Evolutionary conservation across 1,140 invertebrate species (phyloP).

Genomic region (Drosophila equinoxialis): DNA sequence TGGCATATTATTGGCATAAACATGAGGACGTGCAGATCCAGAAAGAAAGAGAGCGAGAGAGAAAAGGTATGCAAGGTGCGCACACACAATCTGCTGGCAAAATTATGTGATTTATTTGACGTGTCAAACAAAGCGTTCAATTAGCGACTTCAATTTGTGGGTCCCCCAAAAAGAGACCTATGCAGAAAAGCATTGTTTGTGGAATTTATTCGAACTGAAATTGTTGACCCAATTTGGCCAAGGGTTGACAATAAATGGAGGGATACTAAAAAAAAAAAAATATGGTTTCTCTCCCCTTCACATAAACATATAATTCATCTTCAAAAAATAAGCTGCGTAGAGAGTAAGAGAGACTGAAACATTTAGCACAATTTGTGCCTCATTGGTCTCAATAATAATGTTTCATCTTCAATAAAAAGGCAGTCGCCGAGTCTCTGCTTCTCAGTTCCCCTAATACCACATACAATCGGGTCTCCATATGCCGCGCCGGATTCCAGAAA

Average conservation of each 20-base stretch:
- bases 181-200: conserved; percentile 11
- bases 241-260: conserved; percentile 43
- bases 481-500: conserved; percentile 1
- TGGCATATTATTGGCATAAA: conserved; percentile 83
- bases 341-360: conserved; percentile 43
- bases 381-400: conserved; percentile 82
- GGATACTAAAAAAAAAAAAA: conserved; percentile 41
- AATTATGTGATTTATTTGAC: conserved; percentile 79
- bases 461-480: background rate
- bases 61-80: conserved; percentile 64
- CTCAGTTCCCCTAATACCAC: background rate
- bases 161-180: conserved; percentile 32
- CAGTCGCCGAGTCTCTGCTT: conserved; percentile 6
- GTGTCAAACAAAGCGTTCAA: conserved; percentile 82
- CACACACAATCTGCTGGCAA: conserved; percentile 27
- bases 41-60: too few species aligned
- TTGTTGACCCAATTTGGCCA: conserved; percentile 57
- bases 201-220: background rate
- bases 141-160: conserved; percentile 80
- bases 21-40: conserved; percentile 65
- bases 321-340: conserved; percentile 47
- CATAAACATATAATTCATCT: conserved; percentile 69
- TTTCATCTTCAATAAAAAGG: conserved; percentile 67
- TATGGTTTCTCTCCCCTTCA: conserved; percentile 28
- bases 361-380: conserved; percentile 83